phyloP scores from a whole-genome alignment of 2,113 vertebrate species.

The Reinhardtius hippoglossoides region DNA sequence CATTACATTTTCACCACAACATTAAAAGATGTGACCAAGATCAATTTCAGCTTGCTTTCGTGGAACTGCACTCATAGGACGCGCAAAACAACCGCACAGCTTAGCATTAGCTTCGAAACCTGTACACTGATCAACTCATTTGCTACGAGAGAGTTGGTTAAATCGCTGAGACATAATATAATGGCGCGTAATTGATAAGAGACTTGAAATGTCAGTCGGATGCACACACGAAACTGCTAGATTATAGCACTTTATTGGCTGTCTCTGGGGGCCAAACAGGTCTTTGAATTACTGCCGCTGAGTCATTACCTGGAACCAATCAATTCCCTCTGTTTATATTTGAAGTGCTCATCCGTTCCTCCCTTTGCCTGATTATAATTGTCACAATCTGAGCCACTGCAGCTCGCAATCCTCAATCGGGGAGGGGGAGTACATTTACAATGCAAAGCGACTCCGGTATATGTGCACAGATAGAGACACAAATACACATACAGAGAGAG shows the following conservation, averaged over 20 bases:
- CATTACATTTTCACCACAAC: not conserved
- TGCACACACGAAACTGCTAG: constrained; percentile 70
- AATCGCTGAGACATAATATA: constrained; percentile 61
- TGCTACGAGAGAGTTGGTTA: constrained; percentile 49
- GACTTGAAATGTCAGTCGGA: constrained; percentile 68
- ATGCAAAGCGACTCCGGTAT: constrained; percentile 34
- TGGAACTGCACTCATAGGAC: not conserved
- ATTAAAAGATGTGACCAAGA: constrained; percentile 1
- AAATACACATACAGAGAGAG: not conserved
- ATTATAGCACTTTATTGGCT: constrained; percentile 71
- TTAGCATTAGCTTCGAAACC: constrained; percentile 18
- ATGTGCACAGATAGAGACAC: not conserved
- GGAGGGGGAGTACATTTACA: constrained; percentile 43
- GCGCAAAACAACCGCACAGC: constrained; percentile 4
- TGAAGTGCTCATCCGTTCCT: constrained; percentile 60
- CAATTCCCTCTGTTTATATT: constrained; percentile 75
- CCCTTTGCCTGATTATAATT: constrained; percentile 69
- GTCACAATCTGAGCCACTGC: constrained; percentile 43
- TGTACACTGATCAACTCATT: constrained; percentile 54
- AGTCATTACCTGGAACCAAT: constrained; percentile 80
- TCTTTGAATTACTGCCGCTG: constrained; percentile 72
- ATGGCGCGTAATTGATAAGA: constrained; percentile 73
- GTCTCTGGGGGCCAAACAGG: constrained; percentile 66
- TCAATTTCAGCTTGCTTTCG: not conserved
- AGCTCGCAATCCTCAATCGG: not conserved